Conservation (phyloP, 2,113 vertebrate species). For the Gnathonemus echidnorhynchus region DNA sequence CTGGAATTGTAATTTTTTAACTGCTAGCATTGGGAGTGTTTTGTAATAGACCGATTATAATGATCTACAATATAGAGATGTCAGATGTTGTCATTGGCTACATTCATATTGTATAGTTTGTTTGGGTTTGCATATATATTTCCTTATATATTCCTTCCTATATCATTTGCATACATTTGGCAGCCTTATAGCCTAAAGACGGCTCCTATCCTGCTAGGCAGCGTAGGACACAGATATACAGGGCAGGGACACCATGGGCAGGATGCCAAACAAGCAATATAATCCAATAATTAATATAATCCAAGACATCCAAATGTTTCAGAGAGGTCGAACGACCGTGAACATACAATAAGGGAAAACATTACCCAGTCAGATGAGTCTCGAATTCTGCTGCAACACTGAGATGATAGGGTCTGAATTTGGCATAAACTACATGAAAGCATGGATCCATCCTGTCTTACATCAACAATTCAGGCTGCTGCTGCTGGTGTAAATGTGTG, state of each 20-base stretch:
- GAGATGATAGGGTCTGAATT: no score
- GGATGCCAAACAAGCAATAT: not conserved
- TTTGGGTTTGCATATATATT: not conserved
- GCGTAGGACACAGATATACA: not conserved
- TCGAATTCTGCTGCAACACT: no score
- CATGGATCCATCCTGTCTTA: no score
- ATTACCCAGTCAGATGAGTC: no score
- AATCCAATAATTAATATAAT: not conserved
- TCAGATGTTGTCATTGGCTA: constrained; percentile 24
- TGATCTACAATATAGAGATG: constrained; percentile 38
- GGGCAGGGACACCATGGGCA: not conserved
- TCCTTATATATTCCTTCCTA: not conserved
- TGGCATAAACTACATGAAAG: no score
- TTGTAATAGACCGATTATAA: constrained; percentile 50
- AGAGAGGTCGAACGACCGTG: not conserved
- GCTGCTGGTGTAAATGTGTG: no score
- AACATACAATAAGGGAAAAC: not conserved
- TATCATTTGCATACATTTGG: not conserved
- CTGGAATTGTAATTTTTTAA: constrained; percentile 61
- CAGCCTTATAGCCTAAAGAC: no score
- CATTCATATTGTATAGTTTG: not conserved
- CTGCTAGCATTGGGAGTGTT: constrained; percentile 45
- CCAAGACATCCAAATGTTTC: not conserved
- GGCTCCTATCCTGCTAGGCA: not conserved
- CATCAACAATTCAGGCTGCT: no score